A percentile compares a stretch with the other conserved stretches of the same genome.
These are phyloP conservation scores for Phyto melanocephala DNA, from an alignment of 2,888 invertebrate genomes.

Conservation along the genomic window DNA sequence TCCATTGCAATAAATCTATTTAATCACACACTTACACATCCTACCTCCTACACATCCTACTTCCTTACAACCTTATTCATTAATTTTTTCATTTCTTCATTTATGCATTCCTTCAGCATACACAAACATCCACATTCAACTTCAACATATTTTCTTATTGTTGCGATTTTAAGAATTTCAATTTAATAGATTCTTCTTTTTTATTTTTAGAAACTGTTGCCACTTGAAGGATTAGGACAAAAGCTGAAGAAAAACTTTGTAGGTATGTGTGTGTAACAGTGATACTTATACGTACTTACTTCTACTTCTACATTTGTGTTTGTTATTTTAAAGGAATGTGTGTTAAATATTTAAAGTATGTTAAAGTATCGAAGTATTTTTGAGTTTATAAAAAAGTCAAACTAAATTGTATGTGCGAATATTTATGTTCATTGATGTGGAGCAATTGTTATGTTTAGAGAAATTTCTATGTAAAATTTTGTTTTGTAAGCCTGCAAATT, in stretches of 20 bases:
- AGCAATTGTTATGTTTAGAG: not conserved
- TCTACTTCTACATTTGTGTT: no score
- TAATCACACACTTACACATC: no score
- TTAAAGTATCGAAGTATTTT: not conserved
- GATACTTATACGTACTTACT: no score
- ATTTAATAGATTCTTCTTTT: not conserved
- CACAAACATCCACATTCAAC: no score
- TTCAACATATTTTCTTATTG: not conserved
- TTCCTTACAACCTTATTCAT: no score
- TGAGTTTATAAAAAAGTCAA: not conserved
- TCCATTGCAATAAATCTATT: not conserved
- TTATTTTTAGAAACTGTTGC: conserved; percentile 43
- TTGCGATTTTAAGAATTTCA: conserved; percentile 1
- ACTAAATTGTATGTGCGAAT: not conserved
- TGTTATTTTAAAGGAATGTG: no score
- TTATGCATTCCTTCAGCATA: not conserved
- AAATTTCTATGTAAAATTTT: not conserved
- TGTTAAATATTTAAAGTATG: not conserved
- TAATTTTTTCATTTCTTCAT: not conserved
- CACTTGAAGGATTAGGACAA: conserved; percentile 24
- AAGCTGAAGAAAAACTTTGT: not conserved
- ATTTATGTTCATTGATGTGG: not conserved
- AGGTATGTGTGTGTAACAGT: conserved; percentile 6
- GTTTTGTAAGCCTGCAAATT: no score
- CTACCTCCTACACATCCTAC: no score